A percentile compares a stretch with the other conserved stretches of the same genome.
Evolutionary conservation across 2,113 vertebrate species (phyloP).

Genomic region (Macquaria ambigua): DNA sequence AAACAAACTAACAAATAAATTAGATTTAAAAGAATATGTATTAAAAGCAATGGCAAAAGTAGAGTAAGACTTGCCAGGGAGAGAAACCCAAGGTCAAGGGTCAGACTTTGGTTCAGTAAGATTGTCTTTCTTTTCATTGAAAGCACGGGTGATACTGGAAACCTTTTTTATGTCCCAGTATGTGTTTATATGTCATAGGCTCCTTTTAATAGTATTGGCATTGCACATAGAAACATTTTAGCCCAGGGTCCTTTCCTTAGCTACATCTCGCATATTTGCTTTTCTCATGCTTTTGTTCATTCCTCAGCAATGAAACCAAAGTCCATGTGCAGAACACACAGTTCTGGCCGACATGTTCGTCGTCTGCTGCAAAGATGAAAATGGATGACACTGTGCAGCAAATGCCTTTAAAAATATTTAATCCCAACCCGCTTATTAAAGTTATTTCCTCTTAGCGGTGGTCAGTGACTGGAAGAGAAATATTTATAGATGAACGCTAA

Average conservation of each 20-base stretch:
- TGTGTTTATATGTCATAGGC: not conserved
- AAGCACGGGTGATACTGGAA: not conserved
- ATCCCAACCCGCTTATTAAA: slow-evolving; percentile 66
- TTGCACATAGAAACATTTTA: slow-evolving; percentile 4
- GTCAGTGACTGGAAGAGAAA: slow-evolving; percentile 51
- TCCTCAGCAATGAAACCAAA: slow-evolving; percentile 67
- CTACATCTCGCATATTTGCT: slow-evolving; percentile 26
- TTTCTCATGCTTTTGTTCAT: slow-evolving; percentile 50
- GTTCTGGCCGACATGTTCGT: slow-evolving; percentile 2
- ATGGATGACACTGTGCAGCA: slow-evolving; percentile 21
- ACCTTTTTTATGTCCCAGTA: not conserved
- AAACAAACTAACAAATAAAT: no score
- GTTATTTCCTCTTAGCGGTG: slow-evolving; percentile 35
- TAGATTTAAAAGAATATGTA: no score
- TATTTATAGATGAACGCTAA: slow-evolving; percentile 54
- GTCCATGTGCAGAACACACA: slow-evolving; percentile 43
- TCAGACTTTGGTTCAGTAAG: slow-evolving; percentile 11
- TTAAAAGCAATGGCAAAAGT: no score
- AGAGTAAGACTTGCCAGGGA: not conserved
- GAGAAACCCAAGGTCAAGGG: slow-evolving; percentile 9
- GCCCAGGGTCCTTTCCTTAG: not conserved
- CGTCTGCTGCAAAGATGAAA: slow-evolving; percentile 42
- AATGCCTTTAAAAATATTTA: slow-evolving; percentile 59
- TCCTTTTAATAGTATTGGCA: not conserved
- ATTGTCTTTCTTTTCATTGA: not conserved